Evolutionary conservation across 1,140 invertebrate species (phyloP), one percentile per base, ranked within the genome.

Genomic region (Gerris buenoi): DNA sequence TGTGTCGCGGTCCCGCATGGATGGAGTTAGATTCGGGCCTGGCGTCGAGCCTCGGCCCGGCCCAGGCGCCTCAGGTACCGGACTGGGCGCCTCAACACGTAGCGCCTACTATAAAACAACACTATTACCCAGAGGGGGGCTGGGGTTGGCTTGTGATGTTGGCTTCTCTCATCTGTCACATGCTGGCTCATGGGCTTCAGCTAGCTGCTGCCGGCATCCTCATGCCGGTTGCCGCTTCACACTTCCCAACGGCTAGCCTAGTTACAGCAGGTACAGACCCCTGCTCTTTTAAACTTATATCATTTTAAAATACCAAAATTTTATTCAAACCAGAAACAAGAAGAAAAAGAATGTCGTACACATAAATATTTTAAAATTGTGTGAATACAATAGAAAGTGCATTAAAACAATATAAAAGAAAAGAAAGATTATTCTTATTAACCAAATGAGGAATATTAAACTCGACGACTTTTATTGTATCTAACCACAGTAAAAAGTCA

Each of bases 121-220:
- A 89, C 70, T 88, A 87, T 72, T 89, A 88, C 70, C 86, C 86
- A 0, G 87, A 89, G 72, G 86, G 86, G 22, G 85, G 85, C 0
- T 89, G 87, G 87, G 86, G 87, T 13, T 89, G 86, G 85, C 77
- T 87, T 13, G 81, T 88, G 25, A 74, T 85, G 0, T 73, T 80
- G 1, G 82, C 81, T 27, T 83, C 81, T n/a, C 74, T 86, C 2
- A 67, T 83, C 1, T 83, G 86, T 1, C 82, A 87, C 70, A 75
- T 85, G 14, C 72, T 88, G 18, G 79, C 82, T 10, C 84, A 86
- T 67, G 87, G 86, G 2, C 74, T 86, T 15, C 83, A 79, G 22
- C 58, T 60, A 3, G 58, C 58, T 5, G 58, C 5, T 25, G 15
- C 58, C 58, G 33, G 33, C 18, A 10, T 46, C 5, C 33, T 46